phyloP scores from a whole-genome alignment of 2,797 vertebrate genomes.

The Esox masquinongy region DNA sequence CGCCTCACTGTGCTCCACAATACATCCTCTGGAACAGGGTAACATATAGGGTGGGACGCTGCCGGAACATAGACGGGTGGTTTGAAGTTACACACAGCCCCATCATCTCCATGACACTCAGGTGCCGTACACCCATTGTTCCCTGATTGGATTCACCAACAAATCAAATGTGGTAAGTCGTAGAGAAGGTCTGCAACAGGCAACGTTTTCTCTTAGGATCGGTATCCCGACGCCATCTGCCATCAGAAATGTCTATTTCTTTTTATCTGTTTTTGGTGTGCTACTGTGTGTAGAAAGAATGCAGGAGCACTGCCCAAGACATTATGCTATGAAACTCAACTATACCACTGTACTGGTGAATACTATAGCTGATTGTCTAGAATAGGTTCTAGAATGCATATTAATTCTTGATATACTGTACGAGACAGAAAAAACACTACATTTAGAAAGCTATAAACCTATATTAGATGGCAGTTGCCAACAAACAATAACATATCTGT shows the following conservation, averaged over 20 bases:
- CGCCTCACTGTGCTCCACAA: conserved; percentile 62
- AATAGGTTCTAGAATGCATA: too few relatives aligned
- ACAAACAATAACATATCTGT: too few relatives aligned
- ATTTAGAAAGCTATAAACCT: too few relatives aligned
- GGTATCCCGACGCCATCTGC: background rate
- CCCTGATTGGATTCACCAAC: background rate
- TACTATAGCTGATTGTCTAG: too few relatives aligned
- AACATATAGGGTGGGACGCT: conserved; percentile 64
- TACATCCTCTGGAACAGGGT: conserved; percentile 38
- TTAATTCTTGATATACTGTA: too few relatives aligned
- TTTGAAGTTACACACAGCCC: conserved; percentile 37
- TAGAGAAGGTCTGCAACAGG: background rate
- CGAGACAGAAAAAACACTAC: too few relatives aligned
- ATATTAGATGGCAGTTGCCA: too few relatives aligned
- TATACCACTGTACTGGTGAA: too few relatives aligned
- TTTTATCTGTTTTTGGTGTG: background rate
- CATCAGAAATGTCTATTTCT: background rate
- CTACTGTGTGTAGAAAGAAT: background rate
- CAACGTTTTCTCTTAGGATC: background rate
- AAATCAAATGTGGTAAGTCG: background rate
- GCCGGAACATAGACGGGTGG: conserved; percentile 45
- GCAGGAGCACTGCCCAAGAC: background rate
- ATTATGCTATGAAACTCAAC: background rate
- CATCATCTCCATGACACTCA: conserved; percentile 10
- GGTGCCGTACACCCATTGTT: background rate